These are phyloP conservation scores for Lynx canadensis DNA, from an alignment of 2,113 vertebrate genomes.

Conservation along the genomic window DNA sequence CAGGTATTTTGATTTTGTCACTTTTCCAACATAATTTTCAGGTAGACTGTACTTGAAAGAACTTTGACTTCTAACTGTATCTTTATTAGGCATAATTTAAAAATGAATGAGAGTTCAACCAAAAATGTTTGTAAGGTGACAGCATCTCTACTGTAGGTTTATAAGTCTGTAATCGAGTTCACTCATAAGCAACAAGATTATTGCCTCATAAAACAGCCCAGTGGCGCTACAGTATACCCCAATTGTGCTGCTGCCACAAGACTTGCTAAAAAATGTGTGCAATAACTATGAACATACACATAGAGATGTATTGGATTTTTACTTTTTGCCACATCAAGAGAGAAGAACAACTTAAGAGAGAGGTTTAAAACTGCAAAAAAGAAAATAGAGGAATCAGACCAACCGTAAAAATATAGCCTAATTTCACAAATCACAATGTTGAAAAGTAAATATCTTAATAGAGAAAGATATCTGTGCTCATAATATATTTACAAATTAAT, in stretches of 20 bases:
- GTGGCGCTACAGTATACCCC: conserved; percentile 49
- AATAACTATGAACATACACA: conserved; percentile 67
- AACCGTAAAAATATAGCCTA: background rate
- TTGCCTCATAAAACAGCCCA: conserved; percentile 80
- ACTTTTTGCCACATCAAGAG: background rate
- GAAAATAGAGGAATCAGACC: background rate
- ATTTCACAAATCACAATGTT: background rate
- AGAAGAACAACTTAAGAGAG: background rate
- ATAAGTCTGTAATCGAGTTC: conserved; percentile 82
- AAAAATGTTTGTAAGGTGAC: conserved; percentile 67
- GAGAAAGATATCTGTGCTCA: background rate
- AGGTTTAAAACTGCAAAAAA: background rate
- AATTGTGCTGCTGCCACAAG: conserved; percentile 71
- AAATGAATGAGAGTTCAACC: conserved; percentile 71
- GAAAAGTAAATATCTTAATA: background rate
- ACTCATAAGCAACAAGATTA: conserved; percentile 81
- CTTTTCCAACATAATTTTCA: conserved; percentile 64
- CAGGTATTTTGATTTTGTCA: conserved; percentile 48
- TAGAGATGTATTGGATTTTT: conserved; percentile 40
- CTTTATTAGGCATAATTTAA: conserved; percentile 66
- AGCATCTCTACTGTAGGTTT: conserved; percentile 77
- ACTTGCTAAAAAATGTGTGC: conserved; percentile 61
- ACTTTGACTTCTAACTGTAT: conserved; percentile 60
- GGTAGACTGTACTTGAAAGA: conserved; percentile 46
- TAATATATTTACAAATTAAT: background rate